Evolutionary conservation across 2,888 invertebrate genomes (phyloP), one percentile per base, ranked within the genome.

Genomic region (Polymixis flavicincta): DNA sequence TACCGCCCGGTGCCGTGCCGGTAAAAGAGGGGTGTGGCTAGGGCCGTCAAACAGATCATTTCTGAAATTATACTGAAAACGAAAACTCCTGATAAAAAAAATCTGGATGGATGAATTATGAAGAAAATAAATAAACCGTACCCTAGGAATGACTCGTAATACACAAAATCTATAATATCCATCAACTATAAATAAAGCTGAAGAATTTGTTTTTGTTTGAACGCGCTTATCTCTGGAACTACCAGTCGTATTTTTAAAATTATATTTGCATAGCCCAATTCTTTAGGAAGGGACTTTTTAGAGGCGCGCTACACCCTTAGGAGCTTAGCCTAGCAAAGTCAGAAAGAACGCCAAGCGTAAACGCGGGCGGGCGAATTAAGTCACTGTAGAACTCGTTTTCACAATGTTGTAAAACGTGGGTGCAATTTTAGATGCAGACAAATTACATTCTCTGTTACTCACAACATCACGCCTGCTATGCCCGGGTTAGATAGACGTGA

Each of bases 21-120:
- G 60, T 66, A 8, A n/a, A 65, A 42, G 37, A 28, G 14, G 54
- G 80, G 65, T 61, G 28, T 7, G 65, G 25, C 32, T 50, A 65
- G 64, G 64, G 65, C 3, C 65, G 60, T 17, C 45, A 14, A 54
- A 55, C 42, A 19, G 5, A 28, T 9, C 5, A 13, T 37, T 25
- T 14, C 13, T 25, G 28, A 22, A 6, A 42, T 5, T 2, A 4
- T 25, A 7, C 13, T 32, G 5, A 50, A 22, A 14, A 28, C 13
- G 14, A 22, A 25, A 25, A 13, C 19, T 11, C 5, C 54, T 4
- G 0, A 37, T 13, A 13, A 32, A 54, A 37, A n/a, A 52, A 42
- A 42, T 6, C 9, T 9, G 6, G 42, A 42, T 42, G 42, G 32
- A 32, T 32, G 2, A 7, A 14, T 19, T 65, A 50, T 19, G 28